Base-by-base conservation (phyloP, 1,140 invertebrate species). In the Ptiloglossa arizonensis region DNA sequence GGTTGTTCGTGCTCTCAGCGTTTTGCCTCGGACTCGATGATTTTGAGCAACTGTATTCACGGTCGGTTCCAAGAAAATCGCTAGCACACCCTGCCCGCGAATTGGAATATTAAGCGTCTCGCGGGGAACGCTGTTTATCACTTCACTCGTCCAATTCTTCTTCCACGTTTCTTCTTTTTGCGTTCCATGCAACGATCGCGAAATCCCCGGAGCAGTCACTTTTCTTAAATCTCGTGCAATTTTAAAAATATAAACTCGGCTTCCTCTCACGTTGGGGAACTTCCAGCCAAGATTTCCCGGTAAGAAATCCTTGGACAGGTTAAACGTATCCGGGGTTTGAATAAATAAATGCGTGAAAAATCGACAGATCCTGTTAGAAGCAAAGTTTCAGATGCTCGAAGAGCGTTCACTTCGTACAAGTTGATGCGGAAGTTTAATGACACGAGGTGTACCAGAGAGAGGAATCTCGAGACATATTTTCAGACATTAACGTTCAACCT, bases 201-300 rank as follows among this genome's bases (percentile, higher is more conserved):
- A 54, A 66, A 32, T 54, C 71, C 46, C 60, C 1, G 29, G 48
- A 17, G 60, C 35, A 44, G 38, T 19, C 5, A 29, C 50, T 57
- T 27, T n/a, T 35, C 41, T 57, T n/a, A 32, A 46, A 54, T 17
- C 63, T 57, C 62, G 38, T 68, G 72, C 67, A 75, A 75, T 75
- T 57, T 68, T 75, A 57, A 68, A 46, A 57, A 68, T 24, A 57
- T 44, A 27, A 75, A 22, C 57, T n/a, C 22, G 19, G 62, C 8
- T 56, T 44, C 15, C 35, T 32, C 17, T 67, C n/a, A n/a, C 15
- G 38, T n/a, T n/a, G n/a, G 22, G 27, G 15, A 66, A 73, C 24
- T 66, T 73, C n/a, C 8, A 2, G 5, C 22, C 19, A 19, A 73
- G 71, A 73, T 66, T 73, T 54, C 17, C 38, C 48, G 71, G 54